Conservation (phyloP, 2,888 invertebrate genomes). For the Chrysolina americana region DNA sequence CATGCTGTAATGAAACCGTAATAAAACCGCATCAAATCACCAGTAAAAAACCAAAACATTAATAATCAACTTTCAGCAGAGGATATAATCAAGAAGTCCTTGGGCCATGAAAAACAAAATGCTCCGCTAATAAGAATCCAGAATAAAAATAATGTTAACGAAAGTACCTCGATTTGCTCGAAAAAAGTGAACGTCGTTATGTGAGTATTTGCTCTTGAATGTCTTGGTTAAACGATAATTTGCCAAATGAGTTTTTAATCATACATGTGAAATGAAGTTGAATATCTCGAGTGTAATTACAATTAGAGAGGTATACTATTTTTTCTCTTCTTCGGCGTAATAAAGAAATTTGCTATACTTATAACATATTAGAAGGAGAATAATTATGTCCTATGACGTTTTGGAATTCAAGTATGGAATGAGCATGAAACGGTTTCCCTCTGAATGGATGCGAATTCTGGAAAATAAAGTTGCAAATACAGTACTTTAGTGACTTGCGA, state of each 20-base stretch:
- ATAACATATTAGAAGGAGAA: background rate
- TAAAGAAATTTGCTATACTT: background rate
- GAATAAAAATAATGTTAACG: constrained; percentile 25
- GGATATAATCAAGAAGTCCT: constrained; percentile 18
- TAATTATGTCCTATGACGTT: background rate
- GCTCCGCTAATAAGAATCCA: constrained; percentile 4
- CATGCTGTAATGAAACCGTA: constrained; percentile 6
- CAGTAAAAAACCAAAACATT: background rate
- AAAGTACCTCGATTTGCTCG: constrained; percentile 26
- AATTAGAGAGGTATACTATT: constrained; percentile 12
- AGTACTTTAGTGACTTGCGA: too few species aligned
- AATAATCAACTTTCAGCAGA: constrained; percentile 14
- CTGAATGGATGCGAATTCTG: too few species aligned
- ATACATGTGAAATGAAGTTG: constrained; percentile 28
- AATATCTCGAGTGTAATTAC: constrained; percentile 21
- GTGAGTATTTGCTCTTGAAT: constrained; percentile 29
- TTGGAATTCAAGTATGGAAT: background rate
- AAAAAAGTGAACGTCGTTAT: constrained; percentile 30
- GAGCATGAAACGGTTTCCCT: background rate
- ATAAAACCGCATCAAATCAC: background rate
- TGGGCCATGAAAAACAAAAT: constrained; percentile 13
- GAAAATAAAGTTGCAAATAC: too few species aligned
- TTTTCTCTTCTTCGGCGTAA: background rate
- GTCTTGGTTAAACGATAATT: constrained; percentile 32
- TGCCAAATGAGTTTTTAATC: constrained; percentile 37